Evolutionary conservation across 1,140 invertebrate genomes (phyloP).

Genomic region (Danaus melanippus): DNA sequence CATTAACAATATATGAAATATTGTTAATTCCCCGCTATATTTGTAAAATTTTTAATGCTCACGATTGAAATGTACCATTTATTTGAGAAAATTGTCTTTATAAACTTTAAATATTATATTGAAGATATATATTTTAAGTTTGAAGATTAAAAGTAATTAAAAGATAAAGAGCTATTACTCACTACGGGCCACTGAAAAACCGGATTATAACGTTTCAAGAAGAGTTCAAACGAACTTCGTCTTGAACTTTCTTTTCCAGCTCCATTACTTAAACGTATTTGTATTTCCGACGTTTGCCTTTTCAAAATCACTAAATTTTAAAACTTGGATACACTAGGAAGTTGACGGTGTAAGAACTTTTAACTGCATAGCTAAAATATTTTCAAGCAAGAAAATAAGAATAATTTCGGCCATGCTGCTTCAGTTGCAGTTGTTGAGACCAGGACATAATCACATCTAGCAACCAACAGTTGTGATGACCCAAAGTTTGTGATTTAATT

Average conservation of each 20-base stretch:
- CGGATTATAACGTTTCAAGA: slow-evolving; percentile 17
- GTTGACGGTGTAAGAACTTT: too few species aligned
- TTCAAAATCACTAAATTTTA: too few species aligned
- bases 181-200: slow-evolving; percentile 14
- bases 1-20: too few species aligned
- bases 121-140: slow-evolving; percentile 7
- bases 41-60: too few species aligned
- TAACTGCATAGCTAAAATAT: too few species aligned
- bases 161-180: slow-evolving; percentile 18
- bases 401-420: too few species aligned
- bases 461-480: not conserved
- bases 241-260: slow-evolving; percentile 17
- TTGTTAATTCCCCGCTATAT: too few species aligned
- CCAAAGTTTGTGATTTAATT: too few species aligned
- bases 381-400: too few species aligned
- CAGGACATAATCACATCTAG: slow-evolving; percentile 1
- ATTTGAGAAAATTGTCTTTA: slow-evolving; percentile 1
- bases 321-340: too few species aligned
- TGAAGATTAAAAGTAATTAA: slow-evolving; percentile 17
- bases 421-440: slow-evolving; percentile 1
- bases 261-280: slow-evolving; percentile 14
- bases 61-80: too few species aligned
- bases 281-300: slow-evolving; percentile 10
- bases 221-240: slow-evolving; percentile 14
- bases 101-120: slow-evolving; percentile 12